Percentiles rank a stretch among this genome's conserved stretches.
Conservation (phyloP, 2,113 vertebrate genomes). For the Dinomys branickii region DNA sequence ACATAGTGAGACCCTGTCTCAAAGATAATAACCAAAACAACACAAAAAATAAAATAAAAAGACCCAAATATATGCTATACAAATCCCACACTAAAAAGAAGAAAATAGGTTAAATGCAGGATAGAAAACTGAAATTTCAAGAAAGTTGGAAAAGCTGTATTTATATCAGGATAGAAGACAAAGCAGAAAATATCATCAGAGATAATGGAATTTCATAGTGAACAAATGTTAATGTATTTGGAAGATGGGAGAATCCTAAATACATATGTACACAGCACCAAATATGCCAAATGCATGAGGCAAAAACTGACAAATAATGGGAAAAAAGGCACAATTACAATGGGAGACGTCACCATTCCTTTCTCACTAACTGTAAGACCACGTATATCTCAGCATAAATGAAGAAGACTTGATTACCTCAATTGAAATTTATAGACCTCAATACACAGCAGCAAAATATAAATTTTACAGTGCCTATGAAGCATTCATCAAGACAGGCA, state of each 20-base stretch:
- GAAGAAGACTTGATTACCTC: not conserved
- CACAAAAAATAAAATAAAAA: not conserved
- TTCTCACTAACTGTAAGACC: not conserved
- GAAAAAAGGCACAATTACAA: not conserved
- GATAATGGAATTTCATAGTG: not conserved
- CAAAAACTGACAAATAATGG: not conserved
- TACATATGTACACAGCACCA: not conserved
- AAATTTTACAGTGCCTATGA: not conserved
- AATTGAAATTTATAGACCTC: not conserved
- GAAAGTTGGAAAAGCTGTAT: not conserved
- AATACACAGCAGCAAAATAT: not conserved
- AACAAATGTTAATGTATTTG: not conserved
- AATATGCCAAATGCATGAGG: not conserved
- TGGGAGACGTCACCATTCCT: not conserved
- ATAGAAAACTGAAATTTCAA: conserved; percentile 22
- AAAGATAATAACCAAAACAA: not conserved
- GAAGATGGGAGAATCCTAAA: not conserved
- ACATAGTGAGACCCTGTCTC: not conserved
- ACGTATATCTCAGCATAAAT: not conserved
- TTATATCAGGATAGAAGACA: not conserved
- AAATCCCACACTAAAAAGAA: not conserved
- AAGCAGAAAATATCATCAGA: not conserved
- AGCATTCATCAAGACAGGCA: not conserved
- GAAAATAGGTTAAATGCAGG: not conserved
- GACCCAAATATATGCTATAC: not conserved